Base-by-base conservation (phyloP, 2,888 invertebrate species). In the Mesopsocus fuscifrons region DNA sequence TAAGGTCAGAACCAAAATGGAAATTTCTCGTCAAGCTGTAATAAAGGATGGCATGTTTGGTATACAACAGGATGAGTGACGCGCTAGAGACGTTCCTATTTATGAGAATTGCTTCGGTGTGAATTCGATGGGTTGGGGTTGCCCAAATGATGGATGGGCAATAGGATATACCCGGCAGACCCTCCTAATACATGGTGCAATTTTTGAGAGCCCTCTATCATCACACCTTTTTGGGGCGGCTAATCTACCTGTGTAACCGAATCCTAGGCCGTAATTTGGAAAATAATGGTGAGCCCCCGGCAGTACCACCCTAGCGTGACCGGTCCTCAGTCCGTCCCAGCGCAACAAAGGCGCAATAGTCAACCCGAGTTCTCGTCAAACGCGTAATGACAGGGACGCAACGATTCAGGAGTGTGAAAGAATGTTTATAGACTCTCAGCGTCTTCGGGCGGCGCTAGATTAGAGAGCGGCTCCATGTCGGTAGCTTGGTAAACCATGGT, bases 381-480 rank as follows among this genome's bases (percentile, higher is more conserved):
- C 6, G 26, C 11, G 26, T 26, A 26, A 26, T 26, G 26, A 26
- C 26, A 26, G 26, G 26, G 26, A 26, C 8, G 26, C 26, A 26
- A 11, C 20, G 38, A 38, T 38, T 38, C 17, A 20, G 38, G 38
- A 38, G 38, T 38, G 38, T 38, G 38, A 38, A 38, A 38, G 38
- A 38, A 38, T 38, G 38, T 38, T 38, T 38, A 38, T 38, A 20
- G 20, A 17, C 38, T 38, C 17, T 33, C 33, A 33, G 15, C 33
- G 17, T 33, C 33, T 38, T 38, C 17, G 9, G 21, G 38, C 38
- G 38, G 16, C 20, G 38, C 17, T 18, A 38, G 21, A 38, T 38
- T 38, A 38, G 20, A 38, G 21, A 21, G 38, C 38, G 38, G 38
- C 21, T 13, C 17, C 13, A 21, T 38, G 38, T 38, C 38, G 21